Evolutionary conservation across 2,888 invertebrate genomes (phyloP).

Genomic region (Cenopis cana): DNA sequence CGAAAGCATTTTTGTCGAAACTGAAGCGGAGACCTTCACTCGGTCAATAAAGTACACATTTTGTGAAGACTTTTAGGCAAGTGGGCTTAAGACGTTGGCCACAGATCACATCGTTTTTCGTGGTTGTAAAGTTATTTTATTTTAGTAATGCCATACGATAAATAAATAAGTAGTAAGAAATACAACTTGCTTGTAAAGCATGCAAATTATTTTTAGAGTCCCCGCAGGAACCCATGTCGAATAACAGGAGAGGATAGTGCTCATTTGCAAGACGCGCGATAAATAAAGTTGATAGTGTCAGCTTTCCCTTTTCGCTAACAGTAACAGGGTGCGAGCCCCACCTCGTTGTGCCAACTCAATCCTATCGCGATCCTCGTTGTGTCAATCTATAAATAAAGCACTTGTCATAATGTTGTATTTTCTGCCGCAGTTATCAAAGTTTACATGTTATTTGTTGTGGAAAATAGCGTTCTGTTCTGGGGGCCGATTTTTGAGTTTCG

Average conservation of each 20-base stretch:
- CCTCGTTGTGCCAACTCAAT: conserved; percentile 11
- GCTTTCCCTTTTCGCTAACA: conserved; percentile 1
- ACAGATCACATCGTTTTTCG: no score
- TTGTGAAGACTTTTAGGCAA: no score
- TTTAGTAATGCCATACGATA: no score
- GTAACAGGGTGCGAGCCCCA: conserved; percentile 6
- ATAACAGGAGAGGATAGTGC: conserved; percentile 20
- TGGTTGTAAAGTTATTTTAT: no score
- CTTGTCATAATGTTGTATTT: background rate
- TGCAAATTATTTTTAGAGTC: background rate
- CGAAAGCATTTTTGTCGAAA: no score
- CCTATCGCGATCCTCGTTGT: conserved; percentile 5
- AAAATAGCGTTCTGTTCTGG: background rate
- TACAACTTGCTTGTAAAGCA: background rate
- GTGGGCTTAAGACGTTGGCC: no score
- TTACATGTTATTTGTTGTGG: background rate
- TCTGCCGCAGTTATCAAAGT: background rate
- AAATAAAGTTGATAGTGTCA: conserved; percentile 41
- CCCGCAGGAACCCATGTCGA: background rate
- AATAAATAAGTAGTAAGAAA: background rate
- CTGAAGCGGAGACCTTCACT: no score
- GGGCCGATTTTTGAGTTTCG: no score
- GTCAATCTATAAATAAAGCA: conserved; percentile 8
- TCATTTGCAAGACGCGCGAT: conserved; percentile 27
- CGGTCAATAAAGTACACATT: no score